Conservation (phyloP, 1,140 invertebrate species). For the Hyphantria cunea region DNA sequence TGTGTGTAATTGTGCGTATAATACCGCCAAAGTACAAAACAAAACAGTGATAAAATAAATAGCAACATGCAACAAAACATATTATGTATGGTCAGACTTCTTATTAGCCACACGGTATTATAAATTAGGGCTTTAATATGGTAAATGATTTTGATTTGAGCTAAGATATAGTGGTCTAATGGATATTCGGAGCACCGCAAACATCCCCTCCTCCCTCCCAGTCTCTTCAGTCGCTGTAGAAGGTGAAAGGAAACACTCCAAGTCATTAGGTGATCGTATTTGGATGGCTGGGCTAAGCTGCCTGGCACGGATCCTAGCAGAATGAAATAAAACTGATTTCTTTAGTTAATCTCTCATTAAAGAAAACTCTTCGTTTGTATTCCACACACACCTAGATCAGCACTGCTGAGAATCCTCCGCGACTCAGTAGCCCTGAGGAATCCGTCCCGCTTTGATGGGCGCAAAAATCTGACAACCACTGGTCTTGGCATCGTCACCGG, state of each 20-base stretch:
- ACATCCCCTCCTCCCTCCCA: not conserved
- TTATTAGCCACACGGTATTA: too few relatives aligned
- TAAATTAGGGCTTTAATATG: too few relatives aligned
- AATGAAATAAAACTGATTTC: conserved; percentile 20
- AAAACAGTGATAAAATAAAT: too few relatives aligned
- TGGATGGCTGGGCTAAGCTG: not conserved
- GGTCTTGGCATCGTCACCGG: conserved; percentile 4
- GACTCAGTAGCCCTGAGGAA: conserved; percentile 10
- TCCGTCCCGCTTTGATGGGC: conserved; percentile 10
- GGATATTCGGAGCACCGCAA: not conserved
- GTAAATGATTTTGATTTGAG: too few relatives aligned
- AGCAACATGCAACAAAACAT: too few relatives aligned
- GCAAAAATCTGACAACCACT: conserved; percentile 6
- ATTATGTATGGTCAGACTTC: too few relatives aligned
- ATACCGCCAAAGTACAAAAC: too few relatives aligned
- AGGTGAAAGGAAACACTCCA: not conserved
- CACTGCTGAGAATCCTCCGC: conserved; percentile 7
- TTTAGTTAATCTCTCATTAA: conserved; percentile 23
- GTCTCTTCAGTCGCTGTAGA: not conserved
- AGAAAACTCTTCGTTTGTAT: conserved; percentile 2
- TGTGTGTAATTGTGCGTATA: too few relatives aligned
- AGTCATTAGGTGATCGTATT: not conserved
- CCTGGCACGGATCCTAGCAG: conserved; percentile 1
- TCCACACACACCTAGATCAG: conserved; percentile 9
- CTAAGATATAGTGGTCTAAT: not conserved